These are phyloP conservation scores for Drosophila tani DNA, from an alignment of 1,140 invertebrate species.

Conservation along the genomic window DNA sequence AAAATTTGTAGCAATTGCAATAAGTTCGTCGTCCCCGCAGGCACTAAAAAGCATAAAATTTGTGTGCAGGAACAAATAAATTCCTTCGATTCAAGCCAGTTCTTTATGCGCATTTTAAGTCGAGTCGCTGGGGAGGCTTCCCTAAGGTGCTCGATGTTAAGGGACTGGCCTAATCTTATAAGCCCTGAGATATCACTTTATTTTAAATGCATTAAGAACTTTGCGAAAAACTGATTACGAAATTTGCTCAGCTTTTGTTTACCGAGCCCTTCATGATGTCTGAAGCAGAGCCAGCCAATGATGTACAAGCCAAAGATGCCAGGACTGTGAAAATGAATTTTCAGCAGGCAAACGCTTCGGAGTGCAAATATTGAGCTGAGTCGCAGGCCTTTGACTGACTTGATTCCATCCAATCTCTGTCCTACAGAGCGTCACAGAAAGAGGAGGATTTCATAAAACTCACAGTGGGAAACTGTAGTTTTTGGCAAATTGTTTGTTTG, in stretches of 20 bases:
- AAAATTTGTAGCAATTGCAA: slow-evolving; percentile 81
- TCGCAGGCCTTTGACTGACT: slow-evolving; percentile 37
- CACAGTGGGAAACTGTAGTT: slow-evolving; percentile 56
- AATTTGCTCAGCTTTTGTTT: slow-evolving; percentile 60
- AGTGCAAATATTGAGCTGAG: slow-evolving; percentile 73
- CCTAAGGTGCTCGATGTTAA: not conserved
- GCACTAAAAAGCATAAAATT: slow-evolving; percentile 44
- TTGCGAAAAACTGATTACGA: slow-evolving; percentile 67
- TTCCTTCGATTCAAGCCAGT: slow-evolving; percentile 33
- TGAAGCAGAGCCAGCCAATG: slow-evolving; percentile 56
- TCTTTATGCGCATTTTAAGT: slow-evolving; percentile 68
- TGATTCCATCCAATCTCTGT: not conserved
- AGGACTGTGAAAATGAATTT: slow-evolving; percentile 67
- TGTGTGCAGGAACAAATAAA: slow-evolving; percentile 70
- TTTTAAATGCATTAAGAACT: slow-evolving; percentile 75
- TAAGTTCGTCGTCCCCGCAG: slow-evolving; percentile 56
- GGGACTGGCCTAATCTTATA: slow-evolving; percentile 3
- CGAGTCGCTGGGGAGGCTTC: slow-evolving; percentile 1
- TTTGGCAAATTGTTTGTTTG: slow-evolving; percentile 80
- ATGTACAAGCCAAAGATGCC: slow-evolving; percentile 54
- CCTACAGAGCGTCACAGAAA: not conserved
- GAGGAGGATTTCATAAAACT: slow-evolving; percentile 46
- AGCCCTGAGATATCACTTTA: slow-evolving; percentile 41
- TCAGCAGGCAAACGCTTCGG: slow-evolving; percentile 65
- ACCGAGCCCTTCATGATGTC: slow-evolving; percentile 62